Evolutionary conservation across 2,113 vertebrate species (phyloP).

Genomic region (Leiothrix lutea): DNA sequence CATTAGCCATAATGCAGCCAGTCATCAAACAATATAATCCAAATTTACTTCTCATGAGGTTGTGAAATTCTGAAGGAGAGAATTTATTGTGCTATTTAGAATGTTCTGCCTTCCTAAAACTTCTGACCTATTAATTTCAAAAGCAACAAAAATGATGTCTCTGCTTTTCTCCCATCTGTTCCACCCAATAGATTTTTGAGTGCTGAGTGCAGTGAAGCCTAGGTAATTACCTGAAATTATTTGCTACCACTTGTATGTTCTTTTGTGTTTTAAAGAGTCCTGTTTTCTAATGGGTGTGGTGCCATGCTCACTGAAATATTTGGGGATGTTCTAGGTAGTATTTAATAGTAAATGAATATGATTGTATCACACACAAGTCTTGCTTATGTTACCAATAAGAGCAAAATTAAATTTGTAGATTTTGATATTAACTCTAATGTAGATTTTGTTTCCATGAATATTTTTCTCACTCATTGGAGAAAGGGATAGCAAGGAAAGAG

Average conservation of each 20-base stretch:
- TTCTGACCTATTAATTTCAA: not conserved
- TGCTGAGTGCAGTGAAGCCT: not conserved
- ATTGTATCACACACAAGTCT: not conserved
- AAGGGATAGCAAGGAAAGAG: not conserved
- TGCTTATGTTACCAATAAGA: not conserved
- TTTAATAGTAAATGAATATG: not conserved
- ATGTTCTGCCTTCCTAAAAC: not conserved
- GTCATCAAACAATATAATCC: not conserved
- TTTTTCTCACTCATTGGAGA: not conserved
- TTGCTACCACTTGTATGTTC: not conserved
- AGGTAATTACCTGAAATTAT: slow-evolving; percentile 2
- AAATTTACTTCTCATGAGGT: not conserved
- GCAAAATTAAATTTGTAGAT: not conserved
- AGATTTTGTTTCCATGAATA: not conserved
- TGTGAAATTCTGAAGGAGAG: not conserved
- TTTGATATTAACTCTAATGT: not conserved
- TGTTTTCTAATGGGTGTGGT: not conserved
- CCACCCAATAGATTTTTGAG: not conserved
- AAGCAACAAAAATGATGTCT: not conserved
- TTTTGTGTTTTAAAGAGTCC: not conserved
- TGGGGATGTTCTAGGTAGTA: not conserved
- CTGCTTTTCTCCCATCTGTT: slow-evolving; percentile 24
- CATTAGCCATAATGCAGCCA: not conserved
- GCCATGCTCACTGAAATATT: not conserved
- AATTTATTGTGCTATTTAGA: not conserved